Evolutionary conservation across 1,140 invertebrate genomes (phyloP).

Genomic region (Drosophila saltans): DNA sequence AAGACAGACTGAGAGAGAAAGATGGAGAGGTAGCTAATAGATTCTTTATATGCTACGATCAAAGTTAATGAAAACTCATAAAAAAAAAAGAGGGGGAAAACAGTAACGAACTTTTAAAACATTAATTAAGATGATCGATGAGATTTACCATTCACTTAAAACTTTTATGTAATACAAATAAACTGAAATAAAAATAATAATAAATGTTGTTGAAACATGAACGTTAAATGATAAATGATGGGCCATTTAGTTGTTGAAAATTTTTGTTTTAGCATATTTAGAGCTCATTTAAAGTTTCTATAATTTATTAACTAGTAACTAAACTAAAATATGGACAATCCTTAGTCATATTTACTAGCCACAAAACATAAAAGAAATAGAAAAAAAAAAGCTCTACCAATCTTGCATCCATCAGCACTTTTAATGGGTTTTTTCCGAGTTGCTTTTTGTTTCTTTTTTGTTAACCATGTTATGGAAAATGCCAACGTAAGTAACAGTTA

Average conservation of each 20-base stretch:
- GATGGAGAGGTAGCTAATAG: slow-evolving; percentile 14
- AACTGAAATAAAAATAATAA: background rate
- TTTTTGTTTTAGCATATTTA: background rate
- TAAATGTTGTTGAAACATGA: too few relatives aligned
- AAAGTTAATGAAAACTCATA: slow-evolving; percentile 18
- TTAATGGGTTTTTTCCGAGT: slow-evolving; percentile 30
- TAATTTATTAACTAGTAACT: background rate
- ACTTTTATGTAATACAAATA: slow-evolving; percentile 27
- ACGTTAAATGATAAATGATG: slow-evolving; percentile 33
- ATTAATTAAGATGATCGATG: slow-evolving; percentile 43
- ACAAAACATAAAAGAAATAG: background rate
- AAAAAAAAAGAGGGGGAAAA: background rate
- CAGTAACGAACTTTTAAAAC: slow-evolving; percentile 18
- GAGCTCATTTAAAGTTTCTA: background rate
- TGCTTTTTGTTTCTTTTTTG: slow-evolving; percentile 2
- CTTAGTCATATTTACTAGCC: background rate
- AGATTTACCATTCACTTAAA: slow-evolving; percentile 1
- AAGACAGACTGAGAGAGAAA: background rate
- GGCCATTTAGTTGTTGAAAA: background rate
- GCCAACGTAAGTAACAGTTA: slow-evolving; percentile 66
- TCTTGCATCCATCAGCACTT: slow-evolving; percentile 25
- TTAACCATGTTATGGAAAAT: slow-evolving; percentile 51
- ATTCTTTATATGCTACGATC: slow-evolving; percentile 18
- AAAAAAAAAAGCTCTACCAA: slow-evolving; percentile 14
- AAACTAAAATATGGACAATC: slow-evolving; percentile 10